These are phyloP conservation scores for Aphelenchoides besseyi DNA, from an alignment of 1,140 invertebrate genomes.

Conservation along the genomic window DNA sequence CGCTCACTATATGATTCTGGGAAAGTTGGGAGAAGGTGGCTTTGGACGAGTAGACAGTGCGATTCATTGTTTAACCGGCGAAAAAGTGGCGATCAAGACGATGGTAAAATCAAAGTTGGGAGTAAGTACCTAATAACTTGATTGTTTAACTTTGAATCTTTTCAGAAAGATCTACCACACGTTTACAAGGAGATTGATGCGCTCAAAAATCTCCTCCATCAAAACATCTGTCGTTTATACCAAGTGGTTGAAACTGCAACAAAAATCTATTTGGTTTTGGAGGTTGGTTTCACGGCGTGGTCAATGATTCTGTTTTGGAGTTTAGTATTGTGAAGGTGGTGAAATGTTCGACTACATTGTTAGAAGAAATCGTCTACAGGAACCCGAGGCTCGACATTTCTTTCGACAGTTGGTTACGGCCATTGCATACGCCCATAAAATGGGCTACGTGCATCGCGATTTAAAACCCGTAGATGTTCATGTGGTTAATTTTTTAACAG, in stretches of 20 bases:
- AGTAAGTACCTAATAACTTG: slow-evolving; percentile 65
- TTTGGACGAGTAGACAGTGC: slow-evolving; percentile 77
- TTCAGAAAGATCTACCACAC: slow-evolving; percentile 74
- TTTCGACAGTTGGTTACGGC: slow-evolving; percentile 77
- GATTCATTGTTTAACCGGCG: slow-evolving; percentile 74
- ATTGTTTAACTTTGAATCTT: slow-evolving; percentile 45
- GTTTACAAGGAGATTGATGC: slow-evolving; percentile 77
- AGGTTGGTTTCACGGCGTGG: slow-evolving; percentile 65
- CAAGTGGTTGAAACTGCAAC: slow-evolving; percentile 76
- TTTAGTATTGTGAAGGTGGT: slow-evolving; percentile 67
- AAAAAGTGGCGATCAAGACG: slow-evolving; percentile 81
- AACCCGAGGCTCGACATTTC: slow-evolving; percentile 72
- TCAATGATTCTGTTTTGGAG: slow-evolving; percentile 11
- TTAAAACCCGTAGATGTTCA: slow-evolving; percentile 72
- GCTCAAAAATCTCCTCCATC: slow-evolving; percentile 75
- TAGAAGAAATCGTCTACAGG: slow-evolving; percentile 71
- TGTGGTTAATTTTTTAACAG: slow-evolving; percentile 25
- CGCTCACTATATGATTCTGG: not conserved
- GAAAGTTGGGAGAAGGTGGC: slow-evolving; percentile 41
- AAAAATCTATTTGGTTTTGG: slow-evolving; percentile 73
- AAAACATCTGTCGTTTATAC: slow-evolving; percentile 76
- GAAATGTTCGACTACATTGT: slow-evolving; percentile 83
- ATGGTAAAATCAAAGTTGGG: slow-evolving; percentile 75
- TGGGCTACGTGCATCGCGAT: slow-evolving; percentile 77
- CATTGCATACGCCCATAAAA: slow-evolving; percentile 73